Base-by-base conservation (phyloP, 1,140 invertebrate genomes). In the Musca domestica region DNA sequence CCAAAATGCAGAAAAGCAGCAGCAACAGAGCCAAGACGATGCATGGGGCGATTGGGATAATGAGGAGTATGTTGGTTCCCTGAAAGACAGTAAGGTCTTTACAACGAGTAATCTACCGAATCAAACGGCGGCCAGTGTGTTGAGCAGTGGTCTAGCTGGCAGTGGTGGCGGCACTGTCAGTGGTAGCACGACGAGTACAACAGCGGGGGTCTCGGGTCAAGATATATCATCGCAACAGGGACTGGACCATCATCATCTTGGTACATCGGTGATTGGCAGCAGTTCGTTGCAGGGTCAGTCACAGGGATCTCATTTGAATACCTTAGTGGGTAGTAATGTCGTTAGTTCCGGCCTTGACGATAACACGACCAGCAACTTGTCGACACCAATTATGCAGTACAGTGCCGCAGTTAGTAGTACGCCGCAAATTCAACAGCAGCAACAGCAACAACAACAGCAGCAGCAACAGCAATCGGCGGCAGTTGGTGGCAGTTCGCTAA, bases 31-130 rank as follows among this genome's bases (percentile, higher is more conserved):
- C 61, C 63, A 73, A 15, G 78, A 81, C 54, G 80, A 81, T 69
- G 73, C 77, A 12, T 81, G 80, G 76, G 80, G 80, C 83, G 94
- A 96, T 75, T 96, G 95, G 95, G 94, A 95, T 81, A 95, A 95
- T 76, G 95, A 96, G 83, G 94, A 95, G 77, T 97, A 95, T 84
- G 94, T 93, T 12, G 94, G 94, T 67, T 95, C 92, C 70, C 84
- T 96, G 66, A 91, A 93, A 66, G 95, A 97, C 77, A 95, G 92
- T n/a, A 96, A 96, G 85, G 95, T 98, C 61, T 95, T 95, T 75
- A 95, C 92, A 41, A 90, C 92, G 25, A 92, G 90, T 73, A 83
- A 85, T 71, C 64, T 80, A 25, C 71, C 71, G 41, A 70, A 77
- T 20, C 76, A 77, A 68, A 74, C 74, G 12, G 72, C 76, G 7